These are phyloP conservation scores for Irena cyanogastra DNA, from an alignment of 2,113 vertebrate species.

Conservation along the genomic window DNA sequence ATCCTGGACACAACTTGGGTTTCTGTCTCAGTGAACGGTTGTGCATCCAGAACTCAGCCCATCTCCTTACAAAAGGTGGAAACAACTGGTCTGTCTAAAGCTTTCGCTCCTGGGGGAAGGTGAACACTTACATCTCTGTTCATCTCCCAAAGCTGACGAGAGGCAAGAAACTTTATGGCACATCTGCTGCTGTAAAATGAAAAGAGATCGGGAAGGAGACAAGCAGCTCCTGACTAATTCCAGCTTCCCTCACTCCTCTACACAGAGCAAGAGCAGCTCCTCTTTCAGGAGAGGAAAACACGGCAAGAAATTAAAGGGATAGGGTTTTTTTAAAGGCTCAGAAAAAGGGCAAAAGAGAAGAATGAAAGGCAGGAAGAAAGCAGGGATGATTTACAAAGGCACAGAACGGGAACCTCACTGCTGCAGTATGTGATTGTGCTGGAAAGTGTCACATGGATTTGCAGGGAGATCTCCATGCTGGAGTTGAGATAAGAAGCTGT, in stretches of 20 bases:
- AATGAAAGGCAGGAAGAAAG: not conserved
- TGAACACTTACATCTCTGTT: not conserved
- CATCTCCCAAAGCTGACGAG: not conserved
- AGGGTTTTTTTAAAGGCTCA: not conserved
- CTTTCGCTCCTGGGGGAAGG: not conserved
- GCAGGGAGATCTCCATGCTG: not conserved
- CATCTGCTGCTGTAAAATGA: not conserved
- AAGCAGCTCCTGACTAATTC: not conserved
- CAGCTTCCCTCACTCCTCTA: not conserved
- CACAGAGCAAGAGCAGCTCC: not conserved
- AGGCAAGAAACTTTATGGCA: not conserved
- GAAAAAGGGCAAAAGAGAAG: not conserved
- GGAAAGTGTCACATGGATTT: not conserved
- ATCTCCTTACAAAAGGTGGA: not conserved
- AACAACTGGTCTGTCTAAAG: not conserved
- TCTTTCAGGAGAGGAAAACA: not conserved
- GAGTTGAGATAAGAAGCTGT: constrained; percentile 8
- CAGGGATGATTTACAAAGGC: not conserved
- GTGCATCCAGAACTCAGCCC: not conserved
- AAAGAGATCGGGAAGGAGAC: not conserved
- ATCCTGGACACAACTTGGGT: not conserved
- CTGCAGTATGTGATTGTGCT: not conserved
- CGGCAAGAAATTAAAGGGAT: not conserved
- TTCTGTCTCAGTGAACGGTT: not conserved
- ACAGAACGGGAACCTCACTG: not conserved